Conservation (phyloP, 1,140 invertebrate genomes). For the Elysia chlorotica region DNA sequence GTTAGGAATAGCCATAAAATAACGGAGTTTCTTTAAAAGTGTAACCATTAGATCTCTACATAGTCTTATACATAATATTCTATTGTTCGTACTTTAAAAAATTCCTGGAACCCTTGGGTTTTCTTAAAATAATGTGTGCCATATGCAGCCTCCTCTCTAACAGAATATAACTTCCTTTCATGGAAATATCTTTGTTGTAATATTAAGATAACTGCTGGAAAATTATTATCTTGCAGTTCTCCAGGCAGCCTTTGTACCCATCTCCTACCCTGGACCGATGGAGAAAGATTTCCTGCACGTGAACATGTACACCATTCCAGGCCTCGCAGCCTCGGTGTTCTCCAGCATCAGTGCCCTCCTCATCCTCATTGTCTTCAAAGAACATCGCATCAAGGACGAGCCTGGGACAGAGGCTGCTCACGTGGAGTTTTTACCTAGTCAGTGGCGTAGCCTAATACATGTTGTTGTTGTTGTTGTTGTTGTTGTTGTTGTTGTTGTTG, state of each 20-base stretch:
- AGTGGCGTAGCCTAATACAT: not conserved
- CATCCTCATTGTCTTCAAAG: conserved; percentile 65
- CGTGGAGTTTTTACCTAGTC: not conserved
- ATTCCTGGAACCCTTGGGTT: not conserved
- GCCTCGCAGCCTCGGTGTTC: conserved; percentile 81
- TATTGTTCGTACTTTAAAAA: not conserved
- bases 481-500: not conserved
- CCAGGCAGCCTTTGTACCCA: conserved; percentile 52
- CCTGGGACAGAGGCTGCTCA: not conserved
- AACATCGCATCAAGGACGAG: not conserved
- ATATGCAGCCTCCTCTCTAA: not conserved
- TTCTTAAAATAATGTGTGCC: not conserved
- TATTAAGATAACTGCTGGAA: no score
- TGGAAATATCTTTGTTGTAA: no score
- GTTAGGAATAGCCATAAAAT: no score
- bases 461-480: not conserved
- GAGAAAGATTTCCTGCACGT: conserved; percentile 65
- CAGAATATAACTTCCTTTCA: not conserved
- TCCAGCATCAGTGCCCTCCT: conserved; percentile 77
- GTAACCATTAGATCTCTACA: no score
- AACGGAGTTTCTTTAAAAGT: no score
- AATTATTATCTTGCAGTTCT: conserved; percentile 46
- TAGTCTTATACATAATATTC: not conserved
- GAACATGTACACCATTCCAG: conserved; percentile 87
- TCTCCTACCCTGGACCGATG: conserved; percentile 53